Evolutionary conservation across 30 jellyfish, hydroid and myxozoan genomes (phyloP), one percentile per base, ranked within the genome.

Genomic region (Nemopilema nomurai): DNA sequence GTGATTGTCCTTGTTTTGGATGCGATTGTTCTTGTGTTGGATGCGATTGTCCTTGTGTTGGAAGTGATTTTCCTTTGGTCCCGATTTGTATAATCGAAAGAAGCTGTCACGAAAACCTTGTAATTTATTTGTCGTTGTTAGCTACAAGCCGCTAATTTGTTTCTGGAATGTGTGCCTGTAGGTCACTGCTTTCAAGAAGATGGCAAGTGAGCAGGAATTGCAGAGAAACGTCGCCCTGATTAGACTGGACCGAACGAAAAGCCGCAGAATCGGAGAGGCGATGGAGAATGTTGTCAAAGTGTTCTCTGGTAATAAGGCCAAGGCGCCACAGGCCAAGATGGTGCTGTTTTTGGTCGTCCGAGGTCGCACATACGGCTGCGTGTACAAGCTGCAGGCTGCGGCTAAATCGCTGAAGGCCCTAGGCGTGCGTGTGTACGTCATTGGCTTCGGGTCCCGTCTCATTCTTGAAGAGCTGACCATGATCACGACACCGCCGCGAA

Each of bases 341-440:
- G 88, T 72, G 18, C 77, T 88, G 78, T 75, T 88, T 27, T 52
- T 88, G 80, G 22, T 88, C 50, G 88, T 88, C 25, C 76, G 87
- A 18, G 96, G 96, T 6, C 76, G 96, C 24, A 88, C 96, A 25
- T 75, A 62, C 57, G 96, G 96, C 9, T 88, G 96, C 74, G 87
- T 88, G 49, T 88, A 79, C 91, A 88, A 88, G 78, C 49, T 88
- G 67, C 87, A 72, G 67, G 80, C 77, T 74, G 96, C 96, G 18
- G 96, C 84, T 18, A 80, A 79, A 33, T 63, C 83, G 16, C 62
- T 88, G 32, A 79, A 71, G 66, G 69, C 81, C 1, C 91, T 88
- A 41, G 96, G 91, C 17, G 96, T 88, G 23, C 67, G 91, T 8
- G 91, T 88, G 18, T 88, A 88, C 49, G 80, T 71, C 49, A 66